Base-by-base conservation (phyloP, 1,140 invertebrate genomes). In the Doryteuthis pealeii region DNA sequence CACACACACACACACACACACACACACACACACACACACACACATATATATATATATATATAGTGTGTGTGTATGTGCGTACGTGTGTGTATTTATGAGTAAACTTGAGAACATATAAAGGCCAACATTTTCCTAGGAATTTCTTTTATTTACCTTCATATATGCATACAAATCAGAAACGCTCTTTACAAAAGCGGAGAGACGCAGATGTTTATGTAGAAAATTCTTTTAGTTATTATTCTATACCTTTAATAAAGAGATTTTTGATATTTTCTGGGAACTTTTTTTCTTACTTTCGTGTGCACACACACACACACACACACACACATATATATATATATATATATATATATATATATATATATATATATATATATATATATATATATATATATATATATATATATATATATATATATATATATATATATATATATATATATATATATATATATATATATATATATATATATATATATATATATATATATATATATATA, bases 401-500 rank as follows among this genome's bases (percentile, higher is more conserved):
- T 58, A 58, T 58, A 58, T 18, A 58, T 28, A 58, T 58, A 58
- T 58, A 58, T 58, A 58, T 18, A 58, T 58, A 58, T 18, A 58
- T 58, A 28, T 58, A 28, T 58, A 28, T 58, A 28, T 58, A 28
- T 58, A 58, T 18, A 28, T 58, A 58, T 18, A 58, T 58, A 58
- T 58, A 58, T 58, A 58, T 58, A 58, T 18, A 58, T 58, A 58
- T 58, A 4, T 58, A 58, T 58, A 58, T 28, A 58, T 58, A 58
- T 18, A 58, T 58, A 58, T 58, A 58, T 58, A 58, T 58, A 58
- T 18, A 28, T 58, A 28, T 58, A 28, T 58, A 28, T 58, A 15
- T 58, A 58, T 58, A 28, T 58, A 58, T 58, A 58, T 18, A 58
- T 58, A 58, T 58, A 58, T 58, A 58, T 58, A 58, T 18, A 58